A percentile compares a stretch with the other conserved stretches of the same genome.
phyloP scores from a whole-genome alignment of 1,140 invertebrate genomes.

The Atta texana region DNA sequence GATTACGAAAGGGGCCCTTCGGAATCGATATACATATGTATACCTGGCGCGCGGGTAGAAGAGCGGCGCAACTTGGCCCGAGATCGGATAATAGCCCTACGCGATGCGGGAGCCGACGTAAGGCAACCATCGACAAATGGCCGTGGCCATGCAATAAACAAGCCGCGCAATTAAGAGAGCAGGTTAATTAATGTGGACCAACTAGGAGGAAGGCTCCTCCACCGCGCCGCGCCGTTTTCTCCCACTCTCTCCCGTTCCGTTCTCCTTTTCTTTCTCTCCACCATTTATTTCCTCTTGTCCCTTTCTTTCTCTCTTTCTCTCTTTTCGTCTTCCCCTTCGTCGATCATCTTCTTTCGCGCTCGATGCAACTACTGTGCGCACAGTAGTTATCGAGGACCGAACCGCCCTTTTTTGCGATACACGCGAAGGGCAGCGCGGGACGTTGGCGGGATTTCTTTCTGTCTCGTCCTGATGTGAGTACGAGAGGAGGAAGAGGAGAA shows the following conservation, averaged over 20 bases:
- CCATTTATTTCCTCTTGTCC: constrained; percentile 39
- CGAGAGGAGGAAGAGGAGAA: constrained; percentile 8
- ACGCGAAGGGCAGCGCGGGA: constrained; percentile 60
- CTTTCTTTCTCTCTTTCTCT: constrained; percentile 46
- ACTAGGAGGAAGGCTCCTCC: constrained; percentile 71
- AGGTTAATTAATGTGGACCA: constrained; percentile 81
- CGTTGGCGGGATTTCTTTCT: constrained; percentile 71
- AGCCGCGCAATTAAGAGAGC: constrained; percentile 81
- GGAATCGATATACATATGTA: constrained; percentile 64
- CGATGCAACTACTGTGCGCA: constrained; percentile 68
- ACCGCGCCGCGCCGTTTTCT: neutral
- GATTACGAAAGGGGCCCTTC: constrained; percentile 54
- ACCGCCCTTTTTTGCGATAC: constrained; percentile 71
- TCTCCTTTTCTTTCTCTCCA: constrained; percentile 30
- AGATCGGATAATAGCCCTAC: constrained; percentile 75
- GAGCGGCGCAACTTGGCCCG: constrained; percentile 41
- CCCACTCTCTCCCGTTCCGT: neutral
- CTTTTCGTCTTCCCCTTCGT: constrained; percentile 40
- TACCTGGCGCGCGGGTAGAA: constrained; percentile 18
- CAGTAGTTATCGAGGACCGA: constrained; percentile 76
- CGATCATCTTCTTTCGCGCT: constrained; percentile 26
- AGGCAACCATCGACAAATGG: constrained; percentile 78
- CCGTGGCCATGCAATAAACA: constrained; percentile 80
- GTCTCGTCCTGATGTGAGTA: constrained; percentile 58
- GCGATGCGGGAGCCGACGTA: constrained; percentile 66